Percentiles rank a stretch among this genome's conserved stretches.
Conservation (phyloP, 2,113 vertebrate genomes). For the Mesitornis unicolor region DNA sequence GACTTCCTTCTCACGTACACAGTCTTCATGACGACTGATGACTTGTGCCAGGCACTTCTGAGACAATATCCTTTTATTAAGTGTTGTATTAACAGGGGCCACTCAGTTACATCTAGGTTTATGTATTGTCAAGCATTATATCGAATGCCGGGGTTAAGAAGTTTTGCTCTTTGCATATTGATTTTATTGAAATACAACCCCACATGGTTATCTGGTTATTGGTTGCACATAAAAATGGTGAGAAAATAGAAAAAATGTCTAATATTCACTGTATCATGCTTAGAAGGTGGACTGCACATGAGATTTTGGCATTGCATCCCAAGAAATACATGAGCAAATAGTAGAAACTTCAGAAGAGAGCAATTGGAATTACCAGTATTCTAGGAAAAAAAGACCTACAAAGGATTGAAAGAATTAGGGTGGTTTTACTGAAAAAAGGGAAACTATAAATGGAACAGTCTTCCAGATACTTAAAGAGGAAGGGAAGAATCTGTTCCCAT, state of each 20-base stretch:
- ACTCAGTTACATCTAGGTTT: not conserved
- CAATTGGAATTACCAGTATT: not conserved
- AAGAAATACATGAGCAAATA: not conserved
- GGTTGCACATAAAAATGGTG: not conserved
- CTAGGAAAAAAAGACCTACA: not conserved
- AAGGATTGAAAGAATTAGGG: not conserved
- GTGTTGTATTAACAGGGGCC: not conserved
- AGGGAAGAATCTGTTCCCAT: not conserved
- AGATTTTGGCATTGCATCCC: not conserved
- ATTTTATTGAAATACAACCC: not conserved
- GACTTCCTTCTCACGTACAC: conserved; percentile 96
- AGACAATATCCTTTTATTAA: conserved; percentile 94
- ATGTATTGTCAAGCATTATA: not conserved
- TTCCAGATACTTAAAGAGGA: not conserved
- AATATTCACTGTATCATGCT: not conserved
- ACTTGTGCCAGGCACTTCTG: conserved; percentile 93
- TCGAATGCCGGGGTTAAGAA: not conserved
- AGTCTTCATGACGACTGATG: conserved; percentile 94
- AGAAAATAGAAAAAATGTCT: not conserved
- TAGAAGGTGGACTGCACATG: not conserved
- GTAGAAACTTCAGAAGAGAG: not conserved
- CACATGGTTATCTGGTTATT: accelerated
- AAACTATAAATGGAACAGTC: not conserved
- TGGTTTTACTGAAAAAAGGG: not conserved
- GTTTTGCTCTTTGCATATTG: not conserved